Evolutionary conservation across 2,888 invertebrate species (phyloP).

Genomic region (Acleris emargana): DNA sequence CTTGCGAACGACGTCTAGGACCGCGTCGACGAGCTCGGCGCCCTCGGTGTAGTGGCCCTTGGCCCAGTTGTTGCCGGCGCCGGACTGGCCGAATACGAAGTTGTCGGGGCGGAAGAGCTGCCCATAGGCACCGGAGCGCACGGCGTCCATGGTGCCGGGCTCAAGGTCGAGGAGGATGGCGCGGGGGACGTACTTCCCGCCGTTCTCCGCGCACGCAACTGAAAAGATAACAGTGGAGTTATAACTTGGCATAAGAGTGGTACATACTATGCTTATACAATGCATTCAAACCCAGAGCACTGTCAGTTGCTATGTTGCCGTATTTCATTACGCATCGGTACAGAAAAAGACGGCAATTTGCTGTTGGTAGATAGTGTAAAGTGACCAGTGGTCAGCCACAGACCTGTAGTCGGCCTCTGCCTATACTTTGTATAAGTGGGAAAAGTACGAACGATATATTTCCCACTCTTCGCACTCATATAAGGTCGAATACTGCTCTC

Average conservation of each 20-base stretch:
- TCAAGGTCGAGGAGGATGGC: conserved; percentile 97
- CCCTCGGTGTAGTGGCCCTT: conserved; percentile 97
- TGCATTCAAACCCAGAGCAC: too few species aligned
- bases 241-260: neutral
- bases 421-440: too few species aligned
- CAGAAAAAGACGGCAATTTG: too few species aligned
- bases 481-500: too few species aligned
- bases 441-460: too few species aligned
- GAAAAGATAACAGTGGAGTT: conserved; percentile 44
- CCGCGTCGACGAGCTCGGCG: conserved; percentile 92
- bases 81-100: conserved; percentile 95
- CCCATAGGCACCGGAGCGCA: conserved; percentile 93
- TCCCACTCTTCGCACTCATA: too few species aligned
- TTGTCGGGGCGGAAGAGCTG: conserved; percentile 97
- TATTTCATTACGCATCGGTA: too few species aligned
- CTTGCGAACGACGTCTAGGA: conserved; percentile 92
- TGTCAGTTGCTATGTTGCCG: too few species aligned
- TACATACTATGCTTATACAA: too few species aligned
- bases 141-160: conserved; percentile 98
- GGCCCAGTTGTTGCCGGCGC: conserved; percentile 94
- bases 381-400: too few species aligned
- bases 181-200: conserved; percentile 96
- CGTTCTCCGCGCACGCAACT: conserved; percentile 96
- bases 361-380: too few species aligned
- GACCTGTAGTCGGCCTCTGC: too few species aligned